Conservation (phyloP, 2,888 invertebrate genomes). For the Athripsodes cinereus region DNA sequence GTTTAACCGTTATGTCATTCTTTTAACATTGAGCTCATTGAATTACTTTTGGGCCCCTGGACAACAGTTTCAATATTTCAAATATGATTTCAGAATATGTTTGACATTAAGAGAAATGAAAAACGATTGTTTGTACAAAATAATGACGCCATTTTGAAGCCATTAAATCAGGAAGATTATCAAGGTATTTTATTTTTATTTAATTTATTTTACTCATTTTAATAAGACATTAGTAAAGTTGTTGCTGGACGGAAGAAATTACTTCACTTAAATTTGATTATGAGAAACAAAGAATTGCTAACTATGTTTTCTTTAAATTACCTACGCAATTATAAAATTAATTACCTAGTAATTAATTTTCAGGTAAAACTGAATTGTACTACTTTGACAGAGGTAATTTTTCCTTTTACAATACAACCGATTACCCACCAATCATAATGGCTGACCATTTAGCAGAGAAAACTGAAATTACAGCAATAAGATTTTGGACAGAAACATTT, state of each 20-base stretch:
- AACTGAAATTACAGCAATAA: constrained; percentile 52
- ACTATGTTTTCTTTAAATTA: too few species aligned
- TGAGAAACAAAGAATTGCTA: too few species aligned
- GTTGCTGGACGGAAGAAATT: too few species aligned
- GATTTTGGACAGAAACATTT: constrained; percentile 64
- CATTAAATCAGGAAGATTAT: neutral
- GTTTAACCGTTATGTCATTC: too few species aligned
- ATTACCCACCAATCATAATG: constrained; percentile 51
- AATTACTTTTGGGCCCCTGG: too few species aligned
- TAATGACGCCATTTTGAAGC: neutral
- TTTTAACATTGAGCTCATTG: too few species aligned
- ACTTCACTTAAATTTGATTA: too few species aligned
- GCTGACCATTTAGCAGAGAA: constrained; percentile 54
- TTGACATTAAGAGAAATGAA: neutral
- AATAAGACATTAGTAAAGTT: too few species aligned
- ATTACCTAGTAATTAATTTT: neutral
- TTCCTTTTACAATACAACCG: constrained; percentile 57
- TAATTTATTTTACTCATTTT: too few species aligned
- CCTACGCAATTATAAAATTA: too few species aligned
- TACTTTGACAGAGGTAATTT: constrained; percentile 64
- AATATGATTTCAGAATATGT: neutral
- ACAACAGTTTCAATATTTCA: too few species aligned
- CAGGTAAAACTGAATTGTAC: constrained; percentile 54
- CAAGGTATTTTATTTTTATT: too few species aligned
- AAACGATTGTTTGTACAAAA: neutral